Evolutionary conservation across 2,888 invertebrate species (phyloP).

Genomic region (Rhyacophila evoluta): DNA sequence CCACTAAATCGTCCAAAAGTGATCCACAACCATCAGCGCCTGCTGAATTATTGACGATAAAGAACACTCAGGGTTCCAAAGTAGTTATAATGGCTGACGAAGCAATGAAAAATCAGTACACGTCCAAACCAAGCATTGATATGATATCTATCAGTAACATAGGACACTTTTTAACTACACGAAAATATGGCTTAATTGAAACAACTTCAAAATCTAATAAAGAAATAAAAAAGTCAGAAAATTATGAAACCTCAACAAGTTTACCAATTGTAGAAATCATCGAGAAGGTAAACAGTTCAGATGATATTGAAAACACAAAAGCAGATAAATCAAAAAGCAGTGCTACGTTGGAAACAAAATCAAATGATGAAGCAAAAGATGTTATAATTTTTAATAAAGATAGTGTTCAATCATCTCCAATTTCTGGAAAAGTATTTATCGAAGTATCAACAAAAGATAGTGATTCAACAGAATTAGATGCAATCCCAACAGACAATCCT

Average conservation of each 20-base stretch:
- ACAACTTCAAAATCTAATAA: background rate
- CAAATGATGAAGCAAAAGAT: no score
- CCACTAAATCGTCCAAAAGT: background rate
- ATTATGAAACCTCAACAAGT: background rate
- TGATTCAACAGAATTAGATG: background rate
- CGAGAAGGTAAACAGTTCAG: background rate
- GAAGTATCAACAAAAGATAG: conserved; percentile 30
- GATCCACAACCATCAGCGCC: background rate
- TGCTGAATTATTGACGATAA: background rate
- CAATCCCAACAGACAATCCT: background rate
- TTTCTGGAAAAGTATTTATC: conserved; percentile 35
- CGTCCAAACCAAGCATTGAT: background rate
- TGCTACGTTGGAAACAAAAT: no score
- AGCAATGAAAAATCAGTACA: background rate
- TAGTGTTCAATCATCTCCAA: background rate
- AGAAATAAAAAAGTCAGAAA: background rate
- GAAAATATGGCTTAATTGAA: conserved; percentile 1
- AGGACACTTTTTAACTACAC: conserved; percentile 25
- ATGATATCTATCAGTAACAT: conserved; percentile 31
- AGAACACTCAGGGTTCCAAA: background rate
- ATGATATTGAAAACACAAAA: background rate
- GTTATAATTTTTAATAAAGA: background rate
- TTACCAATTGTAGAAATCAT: background rate
- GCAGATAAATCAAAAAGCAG: no score
- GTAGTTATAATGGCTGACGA: background rate